A percentile compares a stretch with the other conserved stretches of the same genome.
phyloP scores from a whole-genome alignment of 2,797 vertebrate genomes.

The Brachymystax lenok region DNA sequence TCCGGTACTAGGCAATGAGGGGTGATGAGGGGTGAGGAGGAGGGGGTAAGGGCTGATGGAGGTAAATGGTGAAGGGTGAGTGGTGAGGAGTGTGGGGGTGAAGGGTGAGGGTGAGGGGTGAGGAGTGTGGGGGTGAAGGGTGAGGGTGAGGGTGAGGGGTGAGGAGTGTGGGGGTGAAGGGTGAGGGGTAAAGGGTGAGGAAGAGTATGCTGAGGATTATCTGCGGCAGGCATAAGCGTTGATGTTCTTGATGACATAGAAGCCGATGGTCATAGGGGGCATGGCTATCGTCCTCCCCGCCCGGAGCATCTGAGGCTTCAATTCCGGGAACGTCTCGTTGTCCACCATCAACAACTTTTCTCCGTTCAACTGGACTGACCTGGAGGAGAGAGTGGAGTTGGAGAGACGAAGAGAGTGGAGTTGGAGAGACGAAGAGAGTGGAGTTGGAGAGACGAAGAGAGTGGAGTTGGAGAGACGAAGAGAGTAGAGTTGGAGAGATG shows the following conservation, averaged over 20 bases:
- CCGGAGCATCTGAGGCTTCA: constrained; percentile 90
- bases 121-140: too few species aligned
- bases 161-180: neutral
- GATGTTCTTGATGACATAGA: constrained; percentile 97
- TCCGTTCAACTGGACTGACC: constrained; percentile 92
- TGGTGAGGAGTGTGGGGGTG: too few species aligned
- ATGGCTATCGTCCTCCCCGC: constrained; percentile 93
- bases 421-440: neutral
- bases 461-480: neutral
- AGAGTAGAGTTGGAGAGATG: neutral
- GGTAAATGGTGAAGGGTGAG: too few species aligned
- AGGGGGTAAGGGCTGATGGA: too few species aligned
- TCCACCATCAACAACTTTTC: constrained; percentile 90
- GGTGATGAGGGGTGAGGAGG: neutral
- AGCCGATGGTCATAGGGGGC: constrained; percentile 94
- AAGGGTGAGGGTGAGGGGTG: too few species aligned
- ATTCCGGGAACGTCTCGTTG: constrained; percentile 89
- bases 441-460: neutral
- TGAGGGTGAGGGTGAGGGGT: neutral
- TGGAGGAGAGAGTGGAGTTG: constrained; percentile 53
- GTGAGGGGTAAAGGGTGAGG: constrained; percentile 17
- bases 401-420: neutral
- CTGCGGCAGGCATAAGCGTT: constrained; percentile 94
- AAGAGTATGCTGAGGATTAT: constrained; percentile 68
- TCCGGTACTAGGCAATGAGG: neutral